Conservation (phyloP, 2,888 invertebrate genomes). For the Leistus spinibarbis region DNA sequence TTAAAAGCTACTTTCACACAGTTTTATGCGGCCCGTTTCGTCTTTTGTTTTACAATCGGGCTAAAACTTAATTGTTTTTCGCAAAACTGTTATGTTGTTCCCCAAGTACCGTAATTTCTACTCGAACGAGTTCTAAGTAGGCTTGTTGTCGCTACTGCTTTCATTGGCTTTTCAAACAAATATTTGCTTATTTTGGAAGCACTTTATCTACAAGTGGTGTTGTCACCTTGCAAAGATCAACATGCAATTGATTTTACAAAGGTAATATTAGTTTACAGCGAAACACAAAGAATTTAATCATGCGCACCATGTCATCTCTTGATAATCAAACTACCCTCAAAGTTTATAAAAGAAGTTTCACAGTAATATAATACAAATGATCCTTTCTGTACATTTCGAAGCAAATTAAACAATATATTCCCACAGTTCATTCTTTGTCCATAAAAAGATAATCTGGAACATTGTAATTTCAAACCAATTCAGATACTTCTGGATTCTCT, state of each 20-base stretch:
- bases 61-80: slow-evolving; percentile 36
- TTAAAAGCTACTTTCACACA: slow-evolving; percentile 36
- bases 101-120: slow-evolving; percentile 6
- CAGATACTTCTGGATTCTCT: background rate
- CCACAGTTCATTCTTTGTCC: no score
- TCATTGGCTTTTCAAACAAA: background rate
- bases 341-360: no score
- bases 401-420: no score
- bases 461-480: background rate
- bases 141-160: background rate
- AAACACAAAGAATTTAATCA: no score
- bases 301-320: no score
- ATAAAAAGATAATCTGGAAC: no score
- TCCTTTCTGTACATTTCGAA: no score
- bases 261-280: no score
- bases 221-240: no score
- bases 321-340: no score
- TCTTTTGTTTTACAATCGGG: slow-evolving; percentile 27
- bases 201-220: background rate
- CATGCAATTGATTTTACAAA: no score
- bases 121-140: background rate
- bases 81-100: slow-evolving; percentile 28
- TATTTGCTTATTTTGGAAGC: background rate
- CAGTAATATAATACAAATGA: no score
- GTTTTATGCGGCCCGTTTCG: slow-evolving; percentile 29